Evolutionary conservation across 2,797 vertebrate genomes (phyloP).

Genomic region (Coracias cyanogaster): DNA sequence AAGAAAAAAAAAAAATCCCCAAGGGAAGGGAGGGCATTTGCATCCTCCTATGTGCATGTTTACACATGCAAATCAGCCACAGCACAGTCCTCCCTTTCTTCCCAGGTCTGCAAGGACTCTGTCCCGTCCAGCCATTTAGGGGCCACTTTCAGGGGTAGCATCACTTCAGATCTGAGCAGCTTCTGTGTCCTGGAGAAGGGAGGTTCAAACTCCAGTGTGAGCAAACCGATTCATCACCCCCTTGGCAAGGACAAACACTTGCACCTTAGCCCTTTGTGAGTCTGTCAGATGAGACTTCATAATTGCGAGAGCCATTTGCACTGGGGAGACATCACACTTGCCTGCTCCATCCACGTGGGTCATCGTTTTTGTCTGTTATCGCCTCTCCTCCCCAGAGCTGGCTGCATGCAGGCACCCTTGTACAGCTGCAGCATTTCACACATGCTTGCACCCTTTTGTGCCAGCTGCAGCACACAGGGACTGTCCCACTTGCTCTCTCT

Average conservation of each 20-base stretch:
- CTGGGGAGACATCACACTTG: no score
- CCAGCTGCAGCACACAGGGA: neutral
- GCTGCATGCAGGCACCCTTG: neutral
- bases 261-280: accelerated
- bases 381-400: neutral
- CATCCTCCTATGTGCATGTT: neutral
- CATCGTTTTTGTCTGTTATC: accelerated
- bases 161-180: neutral
- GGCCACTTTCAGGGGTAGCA: neutral
- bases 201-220: neutral
- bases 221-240: neutral
- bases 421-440: neutral
- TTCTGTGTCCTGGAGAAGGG: neutral
- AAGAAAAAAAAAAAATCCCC: neutral
- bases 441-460: neutral
- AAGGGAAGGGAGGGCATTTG: neutral
- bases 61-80: slow-evolving; percentile 11
- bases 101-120: neutral
- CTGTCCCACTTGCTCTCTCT: neutral
- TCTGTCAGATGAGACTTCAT: accelerated
- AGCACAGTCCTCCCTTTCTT: neutral
- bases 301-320: neutral
- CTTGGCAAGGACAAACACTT: accelerated
- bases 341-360: accelerated
- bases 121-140: neutral